A percentile compares a stretch with the other conserved stretches of the same genome.
phyloP scores from a whole-genome alignment of 2,888 invertebrate species.

The Epinotia demarniana region DNA sequence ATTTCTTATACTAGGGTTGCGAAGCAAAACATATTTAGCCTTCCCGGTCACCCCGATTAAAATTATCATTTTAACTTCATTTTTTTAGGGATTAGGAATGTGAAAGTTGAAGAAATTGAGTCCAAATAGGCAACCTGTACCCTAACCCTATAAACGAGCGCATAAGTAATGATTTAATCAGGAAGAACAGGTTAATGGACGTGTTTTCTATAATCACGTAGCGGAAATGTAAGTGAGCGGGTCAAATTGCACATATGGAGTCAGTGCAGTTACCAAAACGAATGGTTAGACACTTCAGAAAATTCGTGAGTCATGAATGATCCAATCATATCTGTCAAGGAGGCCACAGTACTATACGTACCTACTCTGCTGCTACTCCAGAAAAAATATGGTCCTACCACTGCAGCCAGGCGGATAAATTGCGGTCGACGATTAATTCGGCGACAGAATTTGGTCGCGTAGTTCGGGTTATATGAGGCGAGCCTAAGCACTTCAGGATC shows the following conservation, averaged over 20 bases:
- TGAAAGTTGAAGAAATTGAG: background rate
- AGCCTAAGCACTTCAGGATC: background rate
- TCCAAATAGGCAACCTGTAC: background rate
- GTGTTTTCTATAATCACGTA: constrained; percentile 11
- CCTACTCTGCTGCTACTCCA: too few species aligned
- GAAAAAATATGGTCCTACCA: too few species aligned
- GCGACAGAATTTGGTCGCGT: too few species aligned
- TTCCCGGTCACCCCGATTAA: background rate
- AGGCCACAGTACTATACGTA: too few species aligned
- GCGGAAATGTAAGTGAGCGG: constrained; percentile 13
- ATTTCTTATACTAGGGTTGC: constrained; percentile 3
- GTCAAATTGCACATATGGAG: background rate
- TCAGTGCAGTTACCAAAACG: background rate
- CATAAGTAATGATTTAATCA: constrained; percentile 1
- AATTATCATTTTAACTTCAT: too few species aligned
- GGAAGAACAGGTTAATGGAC: constrained; percentile 13
- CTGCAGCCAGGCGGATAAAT: too few species aligned
- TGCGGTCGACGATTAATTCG: too few species aligned
- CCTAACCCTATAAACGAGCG: background rate
- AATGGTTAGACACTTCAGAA: background rate
- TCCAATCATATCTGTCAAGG: too few species aligned
- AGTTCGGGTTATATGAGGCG: too few species aligned
- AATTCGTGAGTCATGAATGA: too few species aligned
- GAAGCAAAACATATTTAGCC: background rate
- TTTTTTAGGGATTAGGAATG: background rate